Conservation (phyloP, 2,113 vertebrate genomes). For the Erythrolamprus reginae region DNA sequence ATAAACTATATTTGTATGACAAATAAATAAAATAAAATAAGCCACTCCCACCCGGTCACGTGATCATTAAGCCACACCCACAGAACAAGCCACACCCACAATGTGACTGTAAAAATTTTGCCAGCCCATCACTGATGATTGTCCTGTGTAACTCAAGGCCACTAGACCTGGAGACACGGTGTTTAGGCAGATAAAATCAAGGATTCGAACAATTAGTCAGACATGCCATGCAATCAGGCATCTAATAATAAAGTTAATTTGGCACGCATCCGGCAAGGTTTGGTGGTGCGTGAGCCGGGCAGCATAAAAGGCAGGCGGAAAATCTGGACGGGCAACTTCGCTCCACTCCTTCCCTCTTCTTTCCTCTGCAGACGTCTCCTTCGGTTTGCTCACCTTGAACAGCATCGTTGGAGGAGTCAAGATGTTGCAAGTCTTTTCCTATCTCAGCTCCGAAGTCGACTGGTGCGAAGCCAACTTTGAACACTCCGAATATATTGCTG, state of each 20-base stretch:
- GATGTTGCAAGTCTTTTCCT: constrained; percentile 81
- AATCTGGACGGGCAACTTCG: background rate
- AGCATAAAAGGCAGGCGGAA: background rate
- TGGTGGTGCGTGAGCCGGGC: background rate
- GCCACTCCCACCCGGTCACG: no score
- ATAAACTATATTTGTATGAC: no score
- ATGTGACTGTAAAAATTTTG: no score
- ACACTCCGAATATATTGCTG: constrained; percentile 79
- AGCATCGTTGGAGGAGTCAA: background rate
- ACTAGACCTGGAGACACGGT: background rate
- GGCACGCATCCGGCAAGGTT: background rate
- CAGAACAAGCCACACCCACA: no score
- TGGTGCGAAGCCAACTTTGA: constrained; percentile 94
- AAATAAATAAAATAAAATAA: no score
- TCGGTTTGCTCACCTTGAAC: background rate
- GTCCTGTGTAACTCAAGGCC: background rate
- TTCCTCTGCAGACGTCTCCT: no score
- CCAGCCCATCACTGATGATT: no score
- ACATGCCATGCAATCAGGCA: background rate
- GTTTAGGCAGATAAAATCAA: background rate
- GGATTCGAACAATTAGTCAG: background rate
- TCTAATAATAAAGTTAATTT: background rate
- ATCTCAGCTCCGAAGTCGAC: constrained; percentile 90
- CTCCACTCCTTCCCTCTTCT: background rate
- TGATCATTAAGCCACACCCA: no score